Percentiles rank a stretch among this genome's conserved stretches.
phyloP scores from a whole-genome alignment of 2,113 vertebrate species.

The Astatotilapia flaviijosephi region DNA sequence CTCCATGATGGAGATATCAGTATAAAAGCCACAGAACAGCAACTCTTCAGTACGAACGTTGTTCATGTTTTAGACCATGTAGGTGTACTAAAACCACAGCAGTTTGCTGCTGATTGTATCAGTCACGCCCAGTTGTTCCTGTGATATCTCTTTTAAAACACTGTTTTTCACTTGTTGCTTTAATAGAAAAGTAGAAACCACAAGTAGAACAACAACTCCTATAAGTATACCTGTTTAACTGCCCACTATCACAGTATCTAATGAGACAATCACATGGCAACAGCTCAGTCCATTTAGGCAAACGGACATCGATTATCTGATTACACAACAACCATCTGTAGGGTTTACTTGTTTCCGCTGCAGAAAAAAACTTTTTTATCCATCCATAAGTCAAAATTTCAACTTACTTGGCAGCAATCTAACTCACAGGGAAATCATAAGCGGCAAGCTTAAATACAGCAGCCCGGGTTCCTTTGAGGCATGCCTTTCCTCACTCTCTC shows the following conservation, averaged over 20 bases:
- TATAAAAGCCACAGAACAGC: neutral
- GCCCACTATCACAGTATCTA: neutral
- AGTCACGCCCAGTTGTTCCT: neutral
- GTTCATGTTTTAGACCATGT: neutral
- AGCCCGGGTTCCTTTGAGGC: neutral
- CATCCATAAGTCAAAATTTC: neutral
- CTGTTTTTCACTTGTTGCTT: neutral
- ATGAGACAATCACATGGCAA: neutral
- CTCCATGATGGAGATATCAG: neutral
- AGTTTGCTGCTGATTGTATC: neutral
- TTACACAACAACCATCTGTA: neutral
- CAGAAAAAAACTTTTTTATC: fast-evolving
- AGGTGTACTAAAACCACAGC: neutral
- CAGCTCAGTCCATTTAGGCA: neutral
- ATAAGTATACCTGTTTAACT: neutral
- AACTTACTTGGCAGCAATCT: neutral
- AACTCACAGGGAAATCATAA: neutral
- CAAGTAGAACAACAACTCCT: neutral
- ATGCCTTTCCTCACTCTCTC: neutral
- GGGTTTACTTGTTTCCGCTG: neutral
- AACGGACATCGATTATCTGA: neutral
- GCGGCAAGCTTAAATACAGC: neutral
- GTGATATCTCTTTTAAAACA: neutral
- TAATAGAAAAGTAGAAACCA: neutral
- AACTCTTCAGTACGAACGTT: neutral